Evolutionary conservation across 2,797 vertebrate species (phyloP).

Genomic region (Myripristis jacobus): DNA sequence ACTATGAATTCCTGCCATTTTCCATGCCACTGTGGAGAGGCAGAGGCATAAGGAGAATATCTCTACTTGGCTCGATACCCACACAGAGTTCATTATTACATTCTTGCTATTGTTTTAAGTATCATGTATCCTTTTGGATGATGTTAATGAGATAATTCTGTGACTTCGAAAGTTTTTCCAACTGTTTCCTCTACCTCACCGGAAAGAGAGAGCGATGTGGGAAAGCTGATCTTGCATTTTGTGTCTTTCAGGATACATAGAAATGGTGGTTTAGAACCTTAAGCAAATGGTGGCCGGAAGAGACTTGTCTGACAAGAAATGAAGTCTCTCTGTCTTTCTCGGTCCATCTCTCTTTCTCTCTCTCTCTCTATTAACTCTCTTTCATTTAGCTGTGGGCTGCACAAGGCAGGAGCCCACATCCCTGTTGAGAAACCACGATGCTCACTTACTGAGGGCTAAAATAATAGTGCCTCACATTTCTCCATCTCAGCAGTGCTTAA

Average conservation of each 20-base stretch:
- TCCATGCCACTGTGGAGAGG: too few species aligned
- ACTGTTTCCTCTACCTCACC: neutral
- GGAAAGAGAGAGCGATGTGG: neutral
- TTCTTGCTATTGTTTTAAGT: neutral
- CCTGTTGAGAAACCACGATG: slow-evolving; percentile 61
- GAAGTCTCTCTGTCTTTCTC: neutral
- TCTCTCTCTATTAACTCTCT: slow-evolving; percentile 27
- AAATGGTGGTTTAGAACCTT: slow-evolving; percentile 39
- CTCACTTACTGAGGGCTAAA: slow-evolving; percentile 70
- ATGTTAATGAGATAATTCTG: neutral
- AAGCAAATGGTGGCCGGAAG: slow-evolving; percentile 49
- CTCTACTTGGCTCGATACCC: too few species aligned
- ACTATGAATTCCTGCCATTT: too few species aligned
- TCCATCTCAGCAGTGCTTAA: slow-evolving; percentile 66
- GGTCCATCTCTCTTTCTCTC: slow-evolving; percentile 19
- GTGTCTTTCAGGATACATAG: slow-evolving; percentile 38
- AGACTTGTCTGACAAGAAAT: slow-evolving; percentile 40
- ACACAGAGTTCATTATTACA: too few species aligned
- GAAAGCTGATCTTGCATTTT: slow-evolving; percentile 50
- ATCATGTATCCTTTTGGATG: too few species aligned
- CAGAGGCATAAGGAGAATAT: too few species aligned
- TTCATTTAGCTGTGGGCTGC: slow-evolving; percentile 45
- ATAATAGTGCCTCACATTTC: slow-evolving; percentile 65
- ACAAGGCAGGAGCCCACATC: slow-evolving; percentile 59
- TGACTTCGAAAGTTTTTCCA: neutral